These are phyloP conservation scores for Paracanthobrama guichenoti DNA, from an alignment of 2,113 vertebrate species.

Conservation along the genomic window DNA sequence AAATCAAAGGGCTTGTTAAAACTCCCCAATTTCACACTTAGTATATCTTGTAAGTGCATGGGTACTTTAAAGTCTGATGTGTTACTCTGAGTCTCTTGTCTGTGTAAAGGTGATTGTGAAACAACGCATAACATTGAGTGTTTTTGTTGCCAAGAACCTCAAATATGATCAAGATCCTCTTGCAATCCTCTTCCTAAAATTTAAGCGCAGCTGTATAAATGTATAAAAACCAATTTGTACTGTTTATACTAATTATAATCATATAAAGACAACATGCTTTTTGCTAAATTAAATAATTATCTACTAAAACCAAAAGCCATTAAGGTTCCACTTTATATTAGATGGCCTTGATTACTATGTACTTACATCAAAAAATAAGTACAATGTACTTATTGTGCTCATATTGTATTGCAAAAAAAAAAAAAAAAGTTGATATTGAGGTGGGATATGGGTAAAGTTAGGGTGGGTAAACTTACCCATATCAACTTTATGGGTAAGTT, in stretches of 20 bases:
- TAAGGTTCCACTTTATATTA: background rate
- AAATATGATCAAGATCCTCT: background rate
- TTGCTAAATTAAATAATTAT: background rate
- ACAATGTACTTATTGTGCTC: too few species aligned
- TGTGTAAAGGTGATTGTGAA: background rate
- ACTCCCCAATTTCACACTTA: background rate
- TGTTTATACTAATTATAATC: background rate
- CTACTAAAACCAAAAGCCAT: background rate
- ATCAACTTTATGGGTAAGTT: too few species aligned
- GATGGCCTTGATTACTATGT: too few species aligned
- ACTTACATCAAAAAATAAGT: too few species aligned
- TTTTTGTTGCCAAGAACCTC: background rate
- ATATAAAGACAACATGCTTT: background rate
- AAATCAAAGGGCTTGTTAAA: background rate
- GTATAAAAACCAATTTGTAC: background rate
- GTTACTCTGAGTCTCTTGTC: background rate
- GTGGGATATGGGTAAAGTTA: too few species aligned
- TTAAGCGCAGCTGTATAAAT: background rate
- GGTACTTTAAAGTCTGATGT: constrained; percentile 9
- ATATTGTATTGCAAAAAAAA: too few species aligned
- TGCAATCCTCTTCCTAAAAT: background rate
- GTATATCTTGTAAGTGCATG: background rate
- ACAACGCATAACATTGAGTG: background rate
- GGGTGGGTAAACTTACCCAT: too few species aligned
- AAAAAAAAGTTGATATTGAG: too few species aligned